Percentiles rank a stretch among this genome's conserved stretches.
Evolutionary conservation across 2,797 vertebrate species (phyloP).

Genomic region (Onychomys torridus): DNA sequence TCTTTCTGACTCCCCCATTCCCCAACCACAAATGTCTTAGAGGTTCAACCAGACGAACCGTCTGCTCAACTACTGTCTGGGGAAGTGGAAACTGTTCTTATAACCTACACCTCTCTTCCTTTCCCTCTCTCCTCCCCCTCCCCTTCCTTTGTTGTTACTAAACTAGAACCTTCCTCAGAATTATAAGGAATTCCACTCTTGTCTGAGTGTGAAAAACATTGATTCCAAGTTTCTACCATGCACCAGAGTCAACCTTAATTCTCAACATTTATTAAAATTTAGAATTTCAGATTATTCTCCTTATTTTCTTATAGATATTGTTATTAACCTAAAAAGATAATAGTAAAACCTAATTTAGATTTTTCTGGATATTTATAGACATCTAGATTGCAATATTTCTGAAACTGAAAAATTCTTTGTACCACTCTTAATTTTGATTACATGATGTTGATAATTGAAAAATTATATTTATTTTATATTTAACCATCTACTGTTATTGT

Average conservation of each 20-base stretch:
- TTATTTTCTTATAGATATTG: neutral
- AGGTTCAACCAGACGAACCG: neutral
- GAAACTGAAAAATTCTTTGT: neutral
- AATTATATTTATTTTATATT: constrained; percentile 37
- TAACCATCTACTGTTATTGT: neutral
- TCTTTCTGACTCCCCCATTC: neutral
- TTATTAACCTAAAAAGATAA: neutral
- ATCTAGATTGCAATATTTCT: neutral
- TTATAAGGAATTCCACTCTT: neutral
- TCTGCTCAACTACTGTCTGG: neutral
- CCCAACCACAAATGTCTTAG: neutral
- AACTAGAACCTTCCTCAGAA: neutral
- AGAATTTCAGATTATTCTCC: neutral
- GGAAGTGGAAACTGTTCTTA: neutral
- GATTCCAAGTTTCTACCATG: neutral
- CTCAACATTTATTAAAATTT: neutral
- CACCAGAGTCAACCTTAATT: neutral
- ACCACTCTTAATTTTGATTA: neutral
- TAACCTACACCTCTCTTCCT: neutral
- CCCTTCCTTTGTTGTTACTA: neutral
- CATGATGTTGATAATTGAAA: neutral
- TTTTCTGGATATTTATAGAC: neutral
- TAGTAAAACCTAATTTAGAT: neutral
- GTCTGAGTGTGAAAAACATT: neutral
- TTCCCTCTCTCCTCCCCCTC: accelerated